Conservation (phyloP, 2,797 vertebrate species). For the Sebastes taczanowskii region DNA sequence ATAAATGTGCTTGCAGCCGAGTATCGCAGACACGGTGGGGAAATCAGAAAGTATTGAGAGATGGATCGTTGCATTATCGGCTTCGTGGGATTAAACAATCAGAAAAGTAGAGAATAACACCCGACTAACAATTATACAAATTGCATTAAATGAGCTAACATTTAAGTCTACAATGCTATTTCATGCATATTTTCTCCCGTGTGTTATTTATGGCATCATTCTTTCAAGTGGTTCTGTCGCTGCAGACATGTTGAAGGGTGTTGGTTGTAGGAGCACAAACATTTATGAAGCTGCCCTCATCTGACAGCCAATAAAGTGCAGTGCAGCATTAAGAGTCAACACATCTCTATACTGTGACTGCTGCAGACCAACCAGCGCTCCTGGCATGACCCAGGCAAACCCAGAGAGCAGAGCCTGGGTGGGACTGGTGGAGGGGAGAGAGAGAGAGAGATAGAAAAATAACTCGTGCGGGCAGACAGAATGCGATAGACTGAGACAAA, state of each 20-base stretch:
- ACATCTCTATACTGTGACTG: constrained; percentile 15
- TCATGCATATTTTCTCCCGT: neutral
- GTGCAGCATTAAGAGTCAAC: constrained; percentile 23
- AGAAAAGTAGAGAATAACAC: neutral
- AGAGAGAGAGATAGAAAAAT: constrained; percentile 24
- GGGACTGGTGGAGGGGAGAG: constrained; percentile 11
- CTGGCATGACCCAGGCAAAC: constrained; percentile 53
- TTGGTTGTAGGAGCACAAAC: constrained; percentile 14
- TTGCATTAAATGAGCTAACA: neutral
- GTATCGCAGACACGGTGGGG: neutral
- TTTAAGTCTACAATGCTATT: neutral
- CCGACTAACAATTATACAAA: neutral
- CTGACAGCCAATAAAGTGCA: constrained; percentile 26
- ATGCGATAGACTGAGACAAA: constrained; percentile 75
- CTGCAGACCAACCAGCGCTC: constrained; percentile 35
- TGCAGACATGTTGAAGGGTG: neutral
- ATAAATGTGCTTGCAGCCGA: neutral
- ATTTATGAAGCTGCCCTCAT: constrained; percentile 36
- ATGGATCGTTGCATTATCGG: neutral
- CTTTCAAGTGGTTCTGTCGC: neutral
- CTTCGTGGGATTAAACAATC: neutral
- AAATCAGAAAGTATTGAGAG: neutral
- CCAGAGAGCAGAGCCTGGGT: constrained; percentile 33
- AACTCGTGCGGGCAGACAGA: constrained; percentile 56
- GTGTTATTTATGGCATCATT: neutral